Conservation (phyloP, 2,888 invertebrate genomes). For the Girardia tigrina region DNA sequence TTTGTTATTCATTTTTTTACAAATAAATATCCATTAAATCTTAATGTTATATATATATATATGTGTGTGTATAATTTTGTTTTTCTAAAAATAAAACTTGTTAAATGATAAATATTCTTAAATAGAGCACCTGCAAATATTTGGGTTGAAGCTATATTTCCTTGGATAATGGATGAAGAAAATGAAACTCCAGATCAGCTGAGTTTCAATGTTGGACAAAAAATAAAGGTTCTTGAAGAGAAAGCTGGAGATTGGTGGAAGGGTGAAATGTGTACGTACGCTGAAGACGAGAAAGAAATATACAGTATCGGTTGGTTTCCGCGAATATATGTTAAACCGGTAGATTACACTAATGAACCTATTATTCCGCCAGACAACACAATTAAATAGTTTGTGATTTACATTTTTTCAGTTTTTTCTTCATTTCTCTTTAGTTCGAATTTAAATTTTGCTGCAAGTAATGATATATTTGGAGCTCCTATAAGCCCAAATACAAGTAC, state of each 20-base stretch:
- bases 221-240: background rate
- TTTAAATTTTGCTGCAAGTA: constrained; percentile 10
- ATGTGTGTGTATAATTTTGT: no score
- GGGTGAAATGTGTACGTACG: background rate
- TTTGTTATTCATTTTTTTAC: no score
- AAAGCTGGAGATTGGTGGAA: background rate
- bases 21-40: no score
- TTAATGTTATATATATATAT: no score
- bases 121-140: background rate
- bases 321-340: background rate
- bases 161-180: constrained; percentile 2
- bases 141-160: constrained; percentile 19
- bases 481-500: background rate
- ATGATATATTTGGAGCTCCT: constrained; percentile 13
- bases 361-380: background rate
- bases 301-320: background rate
- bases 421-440: no score
- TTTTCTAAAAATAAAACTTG: no score
- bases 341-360: background rate
- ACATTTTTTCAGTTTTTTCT: no score
- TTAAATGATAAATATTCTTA: no score
- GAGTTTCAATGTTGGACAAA: constrained; percentile 5
- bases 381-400: no score
- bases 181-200: background rate
- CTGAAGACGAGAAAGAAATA: background rate